These are phyloP conservation scores for Drosophila anomelani DNA, from an alignment of 2,888 invertebrate genomes.

Conservation along the genomic window DNA sequence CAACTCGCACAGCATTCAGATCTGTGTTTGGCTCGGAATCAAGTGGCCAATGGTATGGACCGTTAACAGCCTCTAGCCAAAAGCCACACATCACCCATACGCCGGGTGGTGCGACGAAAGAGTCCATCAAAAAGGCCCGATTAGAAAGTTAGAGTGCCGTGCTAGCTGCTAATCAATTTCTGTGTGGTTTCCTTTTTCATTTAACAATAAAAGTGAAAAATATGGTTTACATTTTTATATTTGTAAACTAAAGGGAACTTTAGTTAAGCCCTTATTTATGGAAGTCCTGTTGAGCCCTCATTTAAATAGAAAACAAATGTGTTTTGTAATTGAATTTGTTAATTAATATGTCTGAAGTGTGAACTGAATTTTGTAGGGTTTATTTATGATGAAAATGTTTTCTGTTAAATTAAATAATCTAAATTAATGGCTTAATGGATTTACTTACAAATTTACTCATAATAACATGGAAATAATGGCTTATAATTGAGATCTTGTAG, in stretches of 20 bases:
- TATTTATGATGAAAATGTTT: not conserved
- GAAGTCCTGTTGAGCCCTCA: not conserved
- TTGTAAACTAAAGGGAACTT: not conserved
- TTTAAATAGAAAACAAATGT: not conserved
- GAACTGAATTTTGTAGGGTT: not conserved
- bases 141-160: slow-evolving; percentile 67
- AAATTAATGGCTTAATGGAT: not conserved
- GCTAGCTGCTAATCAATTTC: slow-evolving; percentile 24
- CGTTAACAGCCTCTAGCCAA: slow-evolving; percentile 70
- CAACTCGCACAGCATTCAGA: slow-evolving; percentile 22
- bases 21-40: slow-evolving; percentile 34
- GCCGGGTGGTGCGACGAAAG: slow-evolving; percentile 36
- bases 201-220: slow-evolving; percentile 39
- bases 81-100: slow-evolving; percentile 50
- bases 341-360: not conserved
- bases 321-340: not conserved
- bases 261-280: not conserved
- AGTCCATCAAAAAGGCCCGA: slow-evolving; percentile 66
- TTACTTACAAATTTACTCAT: not conserved
- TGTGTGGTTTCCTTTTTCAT: slow-evolving; percentile 39
- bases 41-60: slow-evolving; percentile 50
- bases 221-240: not conserved
- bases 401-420: not conserved
- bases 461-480: not conserved
- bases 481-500: not conserved